phyloP scores from a whole-genome alignment of 2,797 vertebrate species.

The Malacoctenus gilli region DNA sequence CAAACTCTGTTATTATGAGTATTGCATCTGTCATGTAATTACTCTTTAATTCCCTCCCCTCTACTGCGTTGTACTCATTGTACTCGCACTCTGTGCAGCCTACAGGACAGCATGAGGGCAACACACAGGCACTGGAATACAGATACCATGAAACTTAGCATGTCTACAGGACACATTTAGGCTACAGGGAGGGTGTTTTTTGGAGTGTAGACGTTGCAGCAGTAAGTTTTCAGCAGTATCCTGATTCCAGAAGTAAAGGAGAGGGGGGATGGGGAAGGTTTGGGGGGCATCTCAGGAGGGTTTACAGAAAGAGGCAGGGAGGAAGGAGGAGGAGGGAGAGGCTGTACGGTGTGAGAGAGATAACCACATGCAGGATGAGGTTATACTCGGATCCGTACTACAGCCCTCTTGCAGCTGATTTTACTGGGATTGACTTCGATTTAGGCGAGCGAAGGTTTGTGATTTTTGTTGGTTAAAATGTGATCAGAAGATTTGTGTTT shows the following conservation, averaged over 20 bases:
- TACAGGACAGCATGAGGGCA: conserved; percentile 65
- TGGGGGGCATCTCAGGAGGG: conserved; percentile 38
- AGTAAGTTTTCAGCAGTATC: conserved; percentile 78
- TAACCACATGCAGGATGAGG: conserved; percentile 65
- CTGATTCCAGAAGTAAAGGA: conserved; percentile 77
- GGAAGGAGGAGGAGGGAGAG: conserved; percentile 25
- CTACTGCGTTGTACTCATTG: neutral
- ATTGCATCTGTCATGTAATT: neutral
- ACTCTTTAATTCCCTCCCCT: neutral
- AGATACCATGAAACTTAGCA: conserved; percentile 82
- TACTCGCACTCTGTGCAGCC: conserved; percentile 36
- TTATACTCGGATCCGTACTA: conserved; percentile 66
- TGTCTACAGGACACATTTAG: conserved; percentile 63
- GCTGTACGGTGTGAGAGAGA: conserved; percentile 61
- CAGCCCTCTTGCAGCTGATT: conserved; percentile 55
- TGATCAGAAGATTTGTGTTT: no score
- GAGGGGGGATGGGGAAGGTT: conserved; percentile 27
- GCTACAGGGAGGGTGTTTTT: conserved; percentile 36
- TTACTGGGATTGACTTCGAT: conserved; percentile 13
- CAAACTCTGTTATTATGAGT: neutral
- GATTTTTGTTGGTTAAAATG: neutral
- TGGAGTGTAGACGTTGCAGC: conserved; percentile 55
- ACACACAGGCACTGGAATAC: conserved; percentile 80
- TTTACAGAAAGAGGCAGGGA: conserved; percentile 51
- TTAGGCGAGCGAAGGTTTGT: neutral